Evolutionary conservation across 2,797 vertebrate species (phyloP).

Genomic region (Lepus oiostolus): DNA sequence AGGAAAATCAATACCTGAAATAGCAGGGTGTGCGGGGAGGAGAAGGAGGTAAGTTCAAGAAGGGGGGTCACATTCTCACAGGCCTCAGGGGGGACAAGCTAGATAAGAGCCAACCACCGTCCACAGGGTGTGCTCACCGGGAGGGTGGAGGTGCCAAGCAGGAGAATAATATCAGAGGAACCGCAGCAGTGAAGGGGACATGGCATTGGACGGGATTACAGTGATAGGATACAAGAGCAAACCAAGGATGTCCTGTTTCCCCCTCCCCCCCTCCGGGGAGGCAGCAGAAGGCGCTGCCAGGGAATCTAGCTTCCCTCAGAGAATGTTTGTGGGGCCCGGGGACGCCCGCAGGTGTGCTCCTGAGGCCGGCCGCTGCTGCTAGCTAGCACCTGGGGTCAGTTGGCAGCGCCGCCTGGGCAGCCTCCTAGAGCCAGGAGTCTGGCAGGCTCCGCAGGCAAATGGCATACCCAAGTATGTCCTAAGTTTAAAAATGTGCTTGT

Average conservation of each 20-base stretch:
- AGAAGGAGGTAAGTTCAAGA: neutral
- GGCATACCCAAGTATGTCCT: neutral
- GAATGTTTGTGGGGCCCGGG: too few relatives aligned
- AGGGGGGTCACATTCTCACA: neutral
- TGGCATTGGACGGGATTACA: neutral
- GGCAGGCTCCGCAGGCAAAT: too few relatives aligned
- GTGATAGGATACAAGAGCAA: too few relatives aligned
- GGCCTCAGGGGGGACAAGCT: neutral
- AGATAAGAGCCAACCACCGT: neutral
- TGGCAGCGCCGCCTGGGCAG: too few relatives aligned
- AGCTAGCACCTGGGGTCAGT: too few relatives aligned
- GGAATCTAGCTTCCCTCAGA: too few relatives aligned
- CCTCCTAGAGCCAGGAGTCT: too few relatives aligned
- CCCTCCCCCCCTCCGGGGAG: too few relatives aligned
- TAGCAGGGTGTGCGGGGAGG: neutral
- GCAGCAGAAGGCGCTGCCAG: too few relatives aligned
- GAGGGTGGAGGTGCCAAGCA: neutral
- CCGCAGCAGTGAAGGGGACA: neutral
- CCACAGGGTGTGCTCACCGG: neutral
- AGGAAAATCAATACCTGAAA: neutral
- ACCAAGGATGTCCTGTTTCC: neutral
- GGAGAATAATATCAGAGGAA: neutral
- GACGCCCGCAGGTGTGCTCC: too few relatives aligned
- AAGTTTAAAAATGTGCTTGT: slow-evolving; percentile 27
- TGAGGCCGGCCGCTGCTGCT: too few relatives aligned